Evolutionary conservation across 2,113 vertebrate genomes (phyloP), one percentile per base, ranked within the genome.

Genomic region (Lipophrys pholis): DNA sequence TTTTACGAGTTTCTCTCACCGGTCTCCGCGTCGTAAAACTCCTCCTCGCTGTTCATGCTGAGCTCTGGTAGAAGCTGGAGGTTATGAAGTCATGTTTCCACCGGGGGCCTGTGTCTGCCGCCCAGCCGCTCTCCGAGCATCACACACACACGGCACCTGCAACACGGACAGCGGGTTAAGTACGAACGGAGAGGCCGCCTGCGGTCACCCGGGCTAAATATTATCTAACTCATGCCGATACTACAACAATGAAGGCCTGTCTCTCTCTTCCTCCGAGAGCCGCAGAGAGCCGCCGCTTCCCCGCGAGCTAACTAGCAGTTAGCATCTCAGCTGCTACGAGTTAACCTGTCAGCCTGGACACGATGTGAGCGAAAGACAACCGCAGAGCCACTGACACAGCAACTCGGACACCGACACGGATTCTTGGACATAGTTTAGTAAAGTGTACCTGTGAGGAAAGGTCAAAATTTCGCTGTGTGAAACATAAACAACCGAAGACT

Each of bases 11-110:
- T 6, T 42, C 48, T 0, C 87, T 94, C 87, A 97, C 97, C 97
- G 86, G 97, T 96, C 85, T 98, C 95, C 56, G 97, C 97, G 89
- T 99, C 97, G 91, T 96, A 99, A 89, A 99, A 99, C 82, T 99
- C 97, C 55, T 99, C 97, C 77, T 99, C 97, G 79, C 95, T 97
- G 92, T 96, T 97, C 97, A 99, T 99, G 49, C 65, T 93, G 91
- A 89, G 87, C 83, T 78, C 67, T 77, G 72, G 78, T 76, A 69
- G 79, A 72, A 79, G 53, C 41, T 16, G 11, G 35, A 30, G 7
- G 82, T 91, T 77, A 93, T 81, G 71, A 89, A 81, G 81, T 84
- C 90, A 92, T 93, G 53, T 81, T 86, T 82, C 67, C 83, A 8
- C 73, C 40, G 36, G 49, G 78, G 62, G 80, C 89, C 89, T 82